Conservation (phyloP, 2,888 invertebrate genomes). For the Orthosia cruda region DNA sequence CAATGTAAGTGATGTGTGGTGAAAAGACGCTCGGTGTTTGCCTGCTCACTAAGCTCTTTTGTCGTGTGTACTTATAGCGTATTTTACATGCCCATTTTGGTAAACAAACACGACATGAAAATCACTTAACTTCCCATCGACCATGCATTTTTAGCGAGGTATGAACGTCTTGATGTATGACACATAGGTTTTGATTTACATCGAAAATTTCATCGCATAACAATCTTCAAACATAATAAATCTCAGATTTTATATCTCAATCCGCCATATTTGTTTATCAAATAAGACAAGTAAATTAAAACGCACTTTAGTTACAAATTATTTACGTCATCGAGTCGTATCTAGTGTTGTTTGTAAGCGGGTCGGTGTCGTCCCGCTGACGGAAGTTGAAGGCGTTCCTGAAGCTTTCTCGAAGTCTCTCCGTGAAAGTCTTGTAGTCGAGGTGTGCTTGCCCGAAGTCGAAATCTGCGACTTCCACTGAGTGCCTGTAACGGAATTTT, state of each 20-base stretch:
- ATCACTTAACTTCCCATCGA: not conserved
- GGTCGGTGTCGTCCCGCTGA: conserved; percentile 83
- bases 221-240: not conserved
- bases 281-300: conserved; percentile 4
- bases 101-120: conserved; percentile 5
- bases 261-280: conserved; percentile 38
- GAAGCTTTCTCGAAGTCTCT: conserved; percentile 95
- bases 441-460: conserved; percentile 96
- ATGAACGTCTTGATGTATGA: not conserved
- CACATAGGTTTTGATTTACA: not conserved
- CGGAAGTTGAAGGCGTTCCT: conserved; percentile 85
- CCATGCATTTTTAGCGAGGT: not conserved
- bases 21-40: not conserved
- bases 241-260: not conserved
- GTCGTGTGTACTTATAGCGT: conserved; percentile 24
- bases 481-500: conserved; percentile 90
- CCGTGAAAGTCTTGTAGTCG: conserved; percentile 97
- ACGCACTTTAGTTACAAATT: conserved; percentile 10
- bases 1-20: not conserved
- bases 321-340: conserved; percentile 92
- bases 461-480: conserved; percentile 97
- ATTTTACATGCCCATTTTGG: conserved; percentile 17
- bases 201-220: not conserved
- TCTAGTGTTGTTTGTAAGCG: conserved; percentile 85
- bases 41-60: conserved; percentile 30